Conservation (phyloP, 2,113 vertebrate genomes). For the Narcine bancroftii region DNA sequence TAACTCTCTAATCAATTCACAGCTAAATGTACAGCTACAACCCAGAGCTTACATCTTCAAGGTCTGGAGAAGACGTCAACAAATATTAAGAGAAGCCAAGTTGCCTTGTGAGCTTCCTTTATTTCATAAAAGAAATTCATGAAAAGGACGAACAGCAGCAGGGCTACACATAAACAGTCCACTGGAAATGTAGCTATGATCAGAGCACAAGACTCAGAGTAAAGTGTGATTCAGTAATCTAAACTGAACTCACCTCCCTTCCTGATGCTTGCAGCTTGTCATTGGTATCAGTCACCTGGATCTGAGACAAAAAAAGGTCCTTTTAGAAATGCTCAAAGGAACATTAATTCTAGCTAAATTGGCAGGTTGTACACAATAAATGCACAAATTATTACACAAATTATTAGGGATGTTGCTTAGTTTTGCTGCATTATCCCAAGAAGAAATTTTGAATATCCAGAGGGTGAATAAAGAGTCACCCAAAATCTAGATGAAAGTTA, state of each 20-base stretch:
- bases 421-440: too few relatives aligned
- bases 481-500: background rate
- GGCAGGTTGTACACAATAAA: too few relatives aligned
- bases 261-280: slow-evolving; percentile 77
- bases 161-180: background rate
- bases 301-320: slow-evolving; percentile 52
- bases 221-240: too few relatives aligned
- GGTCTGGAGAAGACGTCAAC: background rate
- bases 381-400: too few relatives aligned
- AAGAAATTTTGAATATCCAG: background rate
- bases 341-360: background rate
- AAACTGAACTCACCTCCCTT: slow-evolving; percentile 62
- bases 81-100: too few relatives aligned
- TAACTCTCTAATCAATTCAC: background rate
- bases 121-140: background rate
- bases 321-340: background rate
- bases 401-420: background rate
- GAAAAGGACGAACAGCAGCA: background rate
- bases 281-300: slow-evolving; percentile 91
- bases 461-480: background rate
- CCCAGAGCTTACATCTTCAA: background rate
- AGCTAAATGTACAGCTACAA: background rate
- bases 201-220: background rate
- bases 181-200: background rate
- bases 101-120: background rate